Base-by-base conservation (phyloP, 2,113 vertebrate species). In the Poeciliopsis prolifica region DNA sequence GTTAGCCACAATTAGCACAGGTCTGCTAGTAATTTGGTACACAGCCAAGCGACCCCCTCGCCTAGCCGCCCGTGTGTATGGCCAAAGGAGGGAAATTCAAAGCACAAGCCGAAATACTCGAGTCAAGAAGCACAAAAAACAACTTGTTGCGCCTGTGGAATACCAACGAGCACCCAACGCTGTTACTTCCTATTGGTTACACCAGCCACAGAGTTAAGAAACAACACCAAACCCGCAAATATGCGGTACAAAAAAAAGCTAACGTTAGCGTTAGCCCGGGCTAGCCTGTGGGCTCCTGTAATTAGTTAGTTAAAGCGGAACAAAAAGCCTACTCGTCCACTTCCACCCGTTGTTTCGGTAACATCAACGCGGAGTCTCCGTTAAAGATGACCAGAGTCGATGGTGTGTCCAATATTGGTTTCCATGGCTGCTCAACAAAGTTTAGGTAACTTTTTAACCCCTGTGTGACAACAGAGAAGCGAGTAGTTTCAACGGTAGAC, bases 31-130 rank as follows among this genome's bases (percentile, higher is more conserved):
- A 62, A 86, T 61, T 88, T 91, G 91, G 88, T 83, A 15, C 19
- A 3, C 0, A 72, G 86, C 88, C 90, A 91, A 83, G 54, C 2
- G 44, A 64, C 69, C 29, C 42, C 69, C 70, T 69, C 30, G 54
- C 80, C 68, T 76, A 86, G 33, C 85, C 80, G 71, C 72, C 83
- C 51, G 79, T 80, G 78, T 67, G 67, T 79, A 26, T 73, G 54
- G 40, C 82, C 70, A 89, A 92, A 66, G 94, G 94, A 95, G 94
- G 94, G 94, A 95, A 95, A 93, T 95, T 95, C 92, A 92, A 95
- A 94, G 87, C 83, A 64, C 71, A 83, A 22, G 17, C 79, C 44
- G 19, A 65, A 77, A 76, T 74, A 48, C 28, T 68, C 15, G 5
- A 28, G 3, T 26, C 9, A 29, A 73, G 68, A 70, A 86, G 77